These are phyloP conservation scores for Ailurus styani DNA, from an alignment of 2,113 vertebrate species.

Conservation along the genomic window DNA sequence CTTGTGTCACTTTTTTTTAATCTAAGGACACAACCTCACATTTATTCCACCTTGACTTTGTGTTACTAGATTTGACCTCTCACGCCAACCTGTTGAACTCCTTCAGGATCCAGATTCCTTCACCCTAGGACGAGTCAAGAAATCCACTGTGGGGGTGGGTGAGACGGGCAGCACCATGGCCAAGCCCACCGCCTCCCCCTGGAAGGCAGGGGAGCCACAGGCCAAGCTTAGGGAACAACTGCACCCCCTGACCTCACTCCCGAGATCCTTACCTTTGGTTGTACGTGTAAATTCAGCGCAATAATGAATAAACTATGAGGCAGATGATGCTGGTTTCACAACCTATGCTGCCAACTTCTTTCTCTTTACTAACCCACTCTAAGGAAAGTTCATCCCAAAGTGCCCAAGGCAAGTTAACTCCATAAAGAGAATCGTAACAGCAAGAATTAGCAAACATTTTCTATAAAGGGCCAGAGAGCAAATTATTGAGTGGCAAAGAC, in stretches of 20 bases:
- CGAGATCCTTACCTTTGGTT: not conserved
- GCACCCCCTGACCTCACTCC: not conserved
- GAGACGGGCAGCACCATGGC: too few relatives aligned
- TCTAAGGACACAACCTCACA: not conserved
- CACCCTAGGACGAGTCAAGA: not conserved
- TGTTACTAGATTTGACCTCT: not conserved
- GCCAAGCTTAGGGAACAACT: not conserved
- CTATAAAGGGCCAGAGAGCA: not conserved
- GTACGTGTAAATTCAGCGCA: not conserved
- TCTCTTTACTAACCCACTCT: not conserved
- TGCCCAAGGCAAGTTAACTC: not conserved
- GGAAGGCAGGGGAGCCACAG: not conserved
- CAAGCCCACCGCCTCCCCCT: not conserved
- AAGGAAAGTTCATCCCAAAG: not conserved
- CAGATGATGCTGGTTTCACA: not conserved
- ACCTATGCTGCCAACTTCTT: not conserved
- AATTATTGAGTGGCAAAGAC: not conserved
- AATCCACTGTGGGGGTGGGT: not conserved
- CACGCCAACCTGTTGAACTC: not conserved
- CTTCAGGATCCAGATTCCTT: not conserved
- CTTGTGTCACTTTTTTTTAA: not conserved
- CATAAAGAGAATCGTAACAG: not conserved
- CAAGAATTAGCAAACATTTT: not conserved
- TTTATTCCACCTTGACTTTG: not conserved
- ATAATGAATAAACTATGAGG: not conserved